These are phyloP conservation scores for Eurypyga helias DNA, from an alignment of 2,113 vertebrate genomes.

Conservation along the genomic window DNA sequence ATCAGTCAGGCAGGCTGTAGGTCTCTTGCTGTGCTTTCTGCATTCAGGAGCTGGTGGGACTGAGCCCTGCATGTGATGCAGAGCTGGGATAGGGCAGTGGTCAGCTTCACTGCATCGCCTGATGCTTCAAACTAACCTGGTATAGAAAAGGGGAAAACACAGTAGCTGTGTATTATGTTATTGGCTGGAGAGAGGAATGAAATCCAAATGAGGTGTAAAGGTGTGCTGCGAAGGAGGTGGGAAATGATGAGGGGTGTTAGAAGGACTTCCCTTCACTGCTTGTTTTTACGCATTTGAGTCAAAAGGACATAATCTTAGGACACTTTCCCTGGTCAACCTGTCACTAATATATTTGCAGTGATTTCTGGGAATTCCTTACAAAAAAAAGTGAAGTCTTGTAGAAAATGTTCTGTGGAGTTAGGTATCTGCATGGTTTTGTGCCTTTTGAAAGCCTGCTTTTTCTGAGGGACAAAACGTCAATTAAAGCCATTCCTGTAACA, in stretches of 20 bases:
- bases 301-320: background rate
- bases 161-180: background rate
- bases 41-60: background rate
- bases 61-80: rapidly evolving
- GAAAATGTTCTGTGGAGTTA: background rate
- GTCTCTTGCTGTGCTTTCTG: background rate
- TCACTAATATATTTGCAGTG: background rate
- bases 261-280: background rate
- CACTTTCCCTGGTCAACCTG: background rate
- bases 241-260: background rate
- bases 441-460: background rate
- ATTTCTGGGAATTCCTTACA: background rate
- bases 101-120: too few relatives aligned
- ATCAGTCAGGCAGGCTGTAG: background rate
- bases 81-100: background rate
- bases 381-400: background rate
- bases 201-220: background rate
- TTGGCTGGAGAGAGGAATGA: background rate
- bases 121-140: background rate
- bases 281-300: background rate
- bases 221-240: background rate
- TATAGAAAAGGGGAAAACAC: background rate
- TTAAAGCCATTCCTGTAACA: slow-evolving; percentile 6
- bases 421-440: background rate
- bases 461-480: background rate